Conservation (phyloP, 2,113 vertebrate genomes). For the Tonatia bakeri region DNA sequence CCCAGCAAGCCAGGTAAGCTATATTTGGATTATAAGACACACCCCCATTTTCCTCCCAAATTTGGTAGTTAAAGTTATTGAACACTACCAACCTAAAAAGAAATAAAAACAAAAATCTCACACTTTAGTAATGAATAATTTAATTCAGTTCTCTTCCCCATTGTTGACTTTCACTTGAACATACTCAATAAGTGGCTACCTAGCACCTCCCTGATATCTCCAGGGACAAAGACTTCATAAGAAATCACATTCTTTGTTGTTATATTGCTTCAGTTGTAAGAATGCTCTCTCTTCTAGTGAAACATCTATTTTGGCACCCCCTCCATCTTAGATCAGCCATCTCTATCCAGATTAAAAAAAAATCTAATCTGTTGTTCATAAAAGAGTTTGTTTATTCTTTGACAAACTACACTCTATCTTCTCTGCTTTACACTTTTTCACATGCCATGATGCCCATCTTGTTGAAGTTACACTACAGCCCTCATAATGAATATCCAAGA, state of each 20-base stretch:
- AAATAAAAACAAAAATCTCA: neutral
- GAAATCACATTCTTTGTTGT: neutral
- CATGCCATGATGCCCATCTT: neutral
- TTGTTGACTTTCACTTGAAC: neutral
- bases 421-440: neutral
- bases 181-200: neutral
- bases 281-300: neutral
- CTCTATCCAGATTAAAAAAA: neutral
- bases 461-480: neutral
- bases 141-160: neutral
- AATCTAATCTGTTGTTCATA: neutral
- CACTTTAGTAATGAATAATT: neutral
- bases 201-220: neutral
- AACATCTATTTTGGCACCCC: neutral
- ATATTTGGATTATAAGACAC: too few species aligned
- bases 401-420: neutral
- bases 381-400: neutral
- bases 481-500: neutral
- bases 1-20: too few species aligned
- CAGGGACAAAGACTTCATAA: neutral
- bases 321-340: neutral
- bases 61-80: neutral
- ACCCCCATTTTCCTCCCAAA: too few species aligned
- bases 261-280: neutral
- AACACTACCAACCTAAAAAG: neutral